Evolutionary conservation across 1,140 invertebrate species (phyloP).

Genomic region (Drosophila punjabiensis): DNA sequence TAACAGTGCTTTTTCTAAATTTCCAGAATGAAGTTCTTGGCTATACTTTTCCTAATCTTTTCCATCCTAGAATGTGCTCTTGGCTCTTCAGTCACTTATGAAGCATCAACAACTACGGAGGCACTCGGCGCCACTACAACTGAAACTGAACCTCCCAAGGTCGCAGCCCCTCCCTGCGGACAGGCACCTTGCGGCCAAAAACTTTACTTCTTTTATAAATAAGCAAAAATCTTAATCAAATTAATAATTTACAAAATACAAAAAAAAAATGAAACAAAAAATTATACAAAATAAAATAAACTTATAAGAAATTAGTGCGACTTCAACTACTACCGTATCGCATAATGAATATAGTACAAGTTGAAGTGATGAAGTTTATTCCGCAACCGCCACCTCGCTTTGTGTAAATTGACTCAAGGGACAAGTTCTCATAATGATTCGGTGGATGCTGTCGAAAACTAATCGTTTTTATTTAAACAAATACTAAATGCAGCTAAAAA

Average conservation of each 20-base stretch:
- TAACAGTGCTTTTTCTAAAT: background rate
- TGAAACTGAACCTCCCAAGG: background rate
- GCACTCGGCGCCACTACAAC: background rate
- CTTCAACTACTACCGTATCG: too few species aligned
- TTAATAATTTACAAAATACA: background rate
- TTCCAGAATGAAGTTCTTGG: conserved; percentile 11
- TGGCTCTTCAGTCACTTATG: background rate
- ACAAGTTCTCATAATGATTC: background rate
- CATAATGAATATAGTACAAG: too few species aligned
- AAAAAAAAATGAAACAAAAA: too few species aligned
- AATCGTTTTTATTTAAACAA: background rate
- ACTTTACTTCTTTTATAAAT: conserved; percentile 18
- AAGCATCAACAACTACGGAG: background rate
- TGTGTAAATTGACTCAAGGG: background rate
- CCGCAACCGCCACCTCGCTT: background rate
- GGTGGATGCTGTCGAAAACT: background rate
- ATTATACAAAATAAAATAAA: too few species aligned
- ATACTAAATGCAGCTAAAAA: background rate
- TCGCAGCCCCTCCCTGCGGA: background rate
- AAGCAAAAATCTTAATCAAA: background rate
- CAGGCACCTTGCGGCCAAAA: background rate
- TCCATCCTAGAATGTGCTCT: background rate
- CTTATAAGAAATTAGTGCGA: too few species aligned
- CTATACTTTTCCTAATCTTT: background rate
- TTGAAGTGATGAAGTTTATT: too few species aligned